Conservation (phyloP, 2,888 invertebrate genomes). For the Phytoseiulus persimilis region DNA sequence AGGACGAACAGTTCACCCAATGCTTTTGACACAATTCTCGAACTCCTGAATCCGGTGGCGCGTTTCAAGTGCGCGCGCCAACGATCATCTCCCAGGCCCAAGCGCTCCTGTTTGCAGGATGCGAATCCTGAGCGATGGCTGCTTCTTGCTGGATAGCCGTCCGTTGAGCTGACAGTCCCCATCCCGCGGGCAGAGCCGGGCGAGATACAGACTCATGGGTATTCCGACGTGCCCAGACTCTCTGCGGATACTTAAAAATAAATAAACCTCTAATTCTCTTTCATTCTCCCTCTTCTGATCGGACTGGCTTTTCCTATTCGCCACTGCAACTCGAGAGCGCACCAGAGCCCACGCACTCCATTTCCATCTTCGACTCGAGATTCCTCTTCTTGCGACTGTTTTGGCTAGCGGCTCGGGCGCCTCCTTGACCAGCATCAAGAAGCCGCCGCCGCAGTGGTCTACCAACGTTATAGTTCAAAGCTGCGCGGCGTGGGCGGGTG, state of each 20-base stretch:
- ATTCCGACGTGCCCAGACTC: slow-evolving; percentile 27
- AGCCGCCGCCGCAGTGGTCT: background rate
- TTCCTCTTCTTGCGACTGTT: background rate
- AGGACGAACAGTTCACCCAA: too few relatives aligned
- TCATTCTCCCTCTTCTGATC: background rate
- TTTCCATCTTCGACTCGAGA: background rate
- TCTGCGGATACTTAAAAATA: slow-evolving; percentile 33
- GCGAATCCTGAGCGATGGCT: too few relatives aligned
- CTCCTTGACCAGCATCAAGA: background rate
- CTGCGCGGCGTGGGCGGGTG: background rate
- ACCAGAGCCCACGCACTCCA: background rate
- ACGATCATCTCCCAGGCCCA: too few relatives aligned
- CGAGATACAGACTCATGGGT: background rate
- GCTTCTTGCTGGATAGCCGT: too few relatives aligned
- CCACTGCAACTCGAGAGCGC: background rate
- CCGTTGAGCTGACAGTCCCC: too few relatives aligned
- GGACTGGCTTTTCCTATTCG: background rate
- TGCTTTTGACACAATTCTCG: too few relatives aligned
- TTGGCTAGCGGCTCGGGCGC: background rate
- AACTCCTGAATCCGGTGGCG: too few relatives aligned
- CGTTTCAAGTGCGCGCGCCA: too few relatives aligned
- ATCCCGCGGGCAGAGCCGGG: too few relatives aligned
- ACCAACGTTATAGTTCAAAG: background rate
- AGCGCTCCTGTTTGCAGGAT: too few relatives aligned
- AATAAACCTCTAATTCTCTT: slow-evolving; percentile 35